Conservation (phyloP, 2,888 invertebrate species). For the Machimus rusticus region DNA sequence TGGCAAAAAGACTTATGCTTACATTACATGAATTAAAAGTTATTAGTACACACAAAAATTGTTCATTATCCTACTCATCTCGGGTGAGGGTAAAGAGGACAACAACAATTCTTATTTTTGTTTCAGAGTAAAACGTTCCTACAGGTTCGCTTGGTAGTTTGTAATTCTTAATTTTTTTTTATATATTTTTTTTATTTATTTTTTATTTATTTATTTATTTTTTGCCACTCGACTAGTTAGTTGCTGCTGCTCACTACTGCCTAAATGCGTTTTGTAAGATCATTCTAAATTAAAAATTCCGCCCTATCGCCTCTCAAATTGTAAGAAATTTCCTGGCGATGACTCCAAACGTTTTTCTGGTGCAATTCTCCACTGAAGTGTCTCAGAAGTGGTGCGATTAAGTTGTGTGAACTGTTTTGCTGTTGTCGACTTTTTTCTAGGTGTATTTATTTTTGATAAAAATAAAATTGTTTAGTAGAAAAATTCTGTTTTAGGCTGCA, state of each 20-base stretch:
- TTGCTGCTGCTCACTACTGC: neutral
- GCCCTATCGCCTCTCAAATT: neutral
- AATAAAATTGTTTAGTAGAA: constrained; percentile 52
- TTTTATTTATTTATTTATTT: neutral
- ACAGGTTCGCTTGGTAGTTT: neutral
- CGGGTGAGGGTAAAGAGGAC: neutral
- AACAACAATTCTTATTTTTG: neutral
- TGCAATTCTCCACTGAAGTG: neutral
- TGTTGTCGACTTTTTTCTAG: neutral
- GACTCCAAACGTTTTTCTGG: neutral
- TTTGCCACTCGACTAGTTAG: constrained; percentile 41
- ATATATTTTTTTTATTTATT: neutral
- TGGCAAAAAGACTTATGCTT: constrained; percentile 56
- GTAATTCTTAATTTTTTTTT: neutral
- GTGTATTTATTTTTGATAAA: constrained; percentile 45
- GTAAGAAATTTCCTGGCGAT: neutral
- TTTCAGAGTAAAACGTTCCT: neutral
- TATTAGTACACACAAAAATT: constrained; percentile 38
- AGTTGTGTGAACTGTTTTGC: neutral
- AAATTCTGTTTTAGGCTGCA: constrained; percentile 61
- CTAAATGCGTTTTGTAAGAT: neutral
- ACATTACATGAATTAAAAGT: constrained; percentile 30
- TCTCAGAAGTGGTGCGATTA: neutral
- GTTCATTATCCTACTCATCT: neutral
- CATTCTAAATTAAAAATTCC: neutral